phyloP scores from a whole-genome alignment of 2,888 invertebrate species.

The Papilio gigon region DNA sequence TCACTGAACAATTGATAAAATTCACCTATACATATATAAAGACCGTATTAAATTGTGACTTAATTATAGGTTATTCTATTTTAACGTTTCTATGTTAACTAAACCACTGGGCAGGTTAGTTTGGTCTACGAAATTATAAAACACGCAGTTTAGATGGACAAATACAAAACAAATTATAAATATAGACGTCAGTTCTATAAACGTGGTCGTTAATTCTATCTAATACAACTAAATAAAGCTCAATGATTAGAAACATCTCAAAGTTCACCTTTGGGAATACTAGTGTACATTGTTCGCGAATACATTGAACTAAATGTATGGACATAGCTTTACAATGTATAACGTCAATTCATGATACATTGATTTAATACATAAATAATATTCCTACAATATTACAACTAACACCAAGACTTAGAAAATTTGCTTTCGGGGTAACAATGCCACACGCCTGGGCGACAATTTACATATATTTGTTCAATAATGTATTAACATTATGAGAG shows the following conservation, averaged over 20 bases:
- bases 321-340: not conserved
- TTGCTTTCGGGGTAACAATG: conserved; percentile 14
- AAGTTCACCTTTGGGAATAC: conserved; percentile 27
- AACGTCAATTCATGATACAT: conserved; percentile 1
- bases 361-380: conserved; percentile 13
- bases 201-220: not conserved
- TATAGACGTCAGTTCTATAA: not conserved
- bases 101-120: not conserved
- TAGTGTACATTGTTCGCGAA: conserved; percentile 1
- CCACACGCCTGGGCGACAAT: not conserved
- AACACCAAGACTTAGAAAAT: conserved; percentile 13
- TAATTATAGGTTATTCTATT: not conserved
- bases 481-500: conserved; percentile 1
- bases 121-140: not conserved
- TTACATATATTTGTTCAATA: not conserved
- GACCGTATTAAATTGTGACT: not conserved
- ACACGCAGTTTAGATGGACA: not conserved
- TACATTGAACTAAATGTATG: not conserved
- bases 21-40: not conserved
- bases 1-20: not conserved
- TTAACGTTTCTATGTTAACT: not conserved
- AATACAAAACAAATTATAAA: conserved; percentile 8
- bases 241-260: conserved; percentile 15
- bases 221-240: conserved; percentile 24
- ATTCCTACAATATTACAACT: not conserved